Conservation (phyloP, 2,113 vertebrate genomes). For the Oncorhynchus kisutch region DNA sequence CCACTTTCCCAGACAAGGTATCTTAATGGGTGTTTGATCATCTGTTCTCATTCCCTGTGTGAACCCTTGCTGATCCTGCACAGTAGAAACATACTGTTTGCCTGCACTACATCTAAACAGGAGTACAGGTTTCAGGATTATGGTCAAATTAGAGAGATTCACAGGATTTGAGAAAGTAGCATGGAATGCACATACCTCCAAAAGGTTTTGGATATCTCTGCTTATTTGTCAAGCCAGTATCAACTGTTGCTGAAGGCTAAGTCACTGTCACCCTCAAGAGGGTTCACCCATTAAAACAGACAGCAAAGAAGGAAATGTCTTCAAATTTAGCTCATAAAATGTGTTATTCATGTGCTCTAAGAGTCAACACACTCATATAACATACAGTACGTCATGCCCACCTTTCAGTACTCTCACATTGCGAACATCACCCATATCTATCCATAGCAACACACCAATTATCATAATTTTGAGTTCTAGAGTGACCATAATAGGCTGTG, state of each 20-base stretch:
- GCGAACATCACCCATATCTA: no score
- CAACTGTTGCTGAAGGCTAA: not conserved
- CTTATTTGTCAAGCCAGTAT: not conserved
- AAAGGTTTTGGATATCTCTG: not conserved
- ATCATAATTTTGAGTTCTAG: no score
- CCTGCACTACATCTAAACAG: not conserved
- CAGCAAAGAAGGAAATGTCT: no score
- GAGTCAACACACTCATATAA: no score
- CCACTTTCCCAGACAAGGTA: slow-evolving; percentile 26
- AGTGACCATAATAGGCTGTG: no score
- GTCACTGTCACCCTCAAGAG: not conserved
- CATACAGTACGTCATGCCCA: no score
- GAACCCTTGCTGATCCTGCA: slow-evolving; percentile 9
- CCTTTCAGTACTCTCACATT: no score
- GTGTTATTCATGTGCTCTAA: no score
- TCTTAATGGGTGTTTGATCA: slow-evolving; percentile 30
- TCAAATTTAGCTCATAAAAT: no score
- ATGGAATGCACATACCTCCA: not conserved
- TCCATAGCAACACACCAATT: no score
- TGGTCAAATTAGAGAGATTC: not conserved
- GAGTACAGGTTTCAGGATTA: not conserved
- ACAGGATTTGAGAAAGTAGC: not conserved
- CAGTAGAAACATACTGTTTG: not conserved
- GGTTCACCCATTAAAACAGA: not conserved
- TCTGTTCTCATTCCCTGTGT: slow-evolving; percentile 22